Percentiles rank a stretch among this genome's conserved stretches.
These are phyloP conservation scores for Polylopha cassiicola DNA, from an alignment of 2,888 invertebrate species.

Conservation along the genomic window DNA sequence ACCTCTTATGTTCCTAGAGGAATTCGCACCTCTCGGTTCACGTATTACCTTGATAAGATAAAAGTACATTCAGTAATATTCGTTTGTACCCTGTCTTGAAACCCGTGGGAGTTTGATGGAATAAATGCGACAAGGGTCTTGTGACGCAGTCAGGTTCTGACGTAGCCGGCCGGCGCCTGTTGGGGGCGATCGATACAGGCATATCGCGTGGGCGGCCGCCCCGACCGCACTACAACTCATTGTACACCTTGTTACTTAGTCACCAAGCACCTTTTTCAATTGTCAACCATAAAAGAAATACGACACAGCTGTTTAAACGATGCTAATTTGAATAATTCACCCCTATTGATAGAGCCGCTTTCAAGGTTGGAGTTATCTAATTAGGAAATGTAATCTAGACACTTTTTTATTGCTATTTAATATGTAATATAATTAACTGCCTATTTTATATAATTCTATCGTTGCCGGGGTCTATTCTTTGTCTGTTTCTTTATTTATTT, in stretches of 20 bases:
- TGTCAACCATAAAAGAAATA: conserved; percentile 11
- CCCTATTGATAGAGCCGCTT: conserved; percentile 1
- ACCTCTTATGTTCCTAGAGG: conserved; percentile 1
- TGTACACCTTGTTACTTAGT: conserved; percentile 39
- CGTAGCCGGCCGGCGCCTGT: conserved; percentile 55
- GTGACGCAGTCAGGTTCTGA: conserved; percentile 61
- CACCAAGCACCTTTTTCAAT: conserved; percentile 29
- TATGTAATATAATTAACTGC: conserved; percentile 20
- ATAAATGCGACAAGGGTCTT: conserved; percentile 41
- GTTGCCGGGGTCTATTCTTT: too few relatives aligned
- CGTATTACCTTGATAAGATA: too few relatives aligned
- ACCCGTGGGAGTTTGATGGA: conserved; percentile 37
- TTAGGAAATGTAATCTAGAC: background rate
- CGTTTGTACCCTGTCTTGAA: conserved; percentile 14
- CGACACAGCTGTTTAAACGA: background rate
- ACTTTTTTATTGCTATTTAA: conserved; percentile 14
- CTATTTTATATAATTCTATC: too few relatives aligned
- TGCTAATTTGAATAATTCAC: conserved; percentile 9
- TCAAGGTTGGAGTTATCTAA: conserved; percentile 5
- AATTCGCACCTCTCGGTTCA: conserved; percentile 14
- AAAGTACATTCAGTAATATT: too few relatives aligned
- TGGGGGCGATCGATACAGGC: conserved; percentile 58
- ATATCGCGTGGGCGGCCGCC: conserved; percentile 55
- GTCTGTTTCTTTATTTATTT: too few relatives aligned
- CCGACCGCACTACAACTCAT: conserved; percentile 37